Base-by-base conservation (phyloP, 2,113 vertebrate species). In the Pituophis catenifer region DNA sequence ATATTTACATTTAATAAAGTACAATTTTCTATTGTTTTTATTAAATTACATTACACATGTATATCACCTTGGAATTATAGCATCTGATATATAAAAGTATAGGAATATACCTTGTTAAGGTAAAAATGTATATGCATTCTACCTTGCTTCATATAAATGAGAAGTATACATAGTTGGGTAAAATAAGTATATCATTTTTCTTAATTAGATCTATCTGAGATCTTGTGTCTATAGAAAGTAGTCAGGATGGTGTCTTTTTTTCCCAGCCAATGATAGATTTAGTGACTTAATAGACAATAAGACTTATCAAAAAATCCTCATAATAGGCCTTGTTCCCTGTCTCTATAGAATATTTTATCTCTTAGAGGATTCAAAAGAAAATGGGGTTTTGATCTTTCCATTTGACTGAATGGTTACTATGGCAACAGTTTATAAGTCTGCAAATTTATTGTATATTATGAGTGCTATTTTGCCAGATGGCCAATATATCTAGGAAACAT, bases 291-390 rank as follows among this genome's bases (percentile, higher is more conserved):
- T 89, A 95, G 95, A 92, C 95, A 95, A 44, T 96, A 96, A 94
- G 95, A 95, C 89, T 8, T 88, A 95, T 90, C 94, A 95, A 92
- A 48, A 90, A 91, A 92, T 94, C 93, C 75, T 94, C 93, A 89
- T 89, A 92, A 95, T 96, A 48, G 48, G 93, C 89, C 94, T 95
- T 93, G 94, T 96, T 86, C 94, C 65, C 86, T 95, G 96, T 95
- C 96, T 95, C 96, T 93, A 94, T 94, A 92, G 94, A 96, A 96
- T 96, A 96, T 94, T 94, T 13, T 38, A 88, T 97, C 94, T 93
- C 95, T 96, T 93, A 93, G 97, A 95, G 93, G 95, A 96, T 57
- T 96, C 94, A 97, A 96, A 95, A 95, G 50, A 93, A 93, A 65
- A 87, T 62, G 29, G 5, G 26, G 23, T 65, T 90, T 90, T 90